These are phyloP conservation scores for Haemorhous mexicanus DNA, from an alignment of 2,113 vertebrate genomes.

Conservation along the genomic window DNA sequence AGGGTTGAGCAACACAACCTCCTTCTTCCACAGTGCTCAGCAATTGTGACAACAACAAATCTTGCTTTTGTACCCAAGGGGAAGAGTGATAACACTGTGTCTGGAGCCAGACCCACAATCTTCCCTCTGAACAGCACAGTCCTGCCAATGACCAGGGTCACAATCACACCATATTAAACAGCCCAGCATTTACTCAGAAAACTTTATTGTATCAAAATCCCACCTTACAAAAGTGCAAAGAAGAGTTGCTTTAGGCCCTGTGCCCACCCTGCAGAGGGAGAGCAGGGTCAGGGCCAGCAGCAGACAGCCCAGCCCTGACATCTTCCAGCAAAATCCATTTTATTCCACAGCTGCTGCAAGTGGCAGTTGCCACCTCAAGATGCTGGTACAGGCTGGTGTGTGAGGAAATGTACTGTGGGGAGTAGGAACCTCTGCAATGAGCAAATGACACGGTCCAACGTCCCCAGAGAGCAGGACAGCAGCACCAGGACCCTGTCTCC, in stretches of 20 bases:
- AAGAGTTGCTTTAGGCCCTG: constrained; percentile 13
- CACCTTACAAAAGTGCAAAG: constrained; percentile 45
- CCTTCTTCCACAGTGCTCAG: rapidly evolving
- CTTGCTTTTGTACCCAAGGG: background rate
- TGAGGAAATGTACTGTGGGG: background rate
- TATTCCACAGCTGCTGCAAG: rapidly evolving
- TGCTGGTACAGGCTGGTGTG: background rate
- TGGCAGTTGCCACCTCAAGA: background rate
- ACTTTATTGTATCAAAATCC: constrained; percentile 59
- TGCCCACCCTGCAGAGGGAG: background rate
- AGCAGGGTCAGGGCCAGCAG: background rate
- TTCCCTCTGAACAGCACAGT: background rate
- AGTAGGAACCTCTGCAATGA: background rate
- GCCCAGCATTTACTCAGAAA: constrained; percentile 40
- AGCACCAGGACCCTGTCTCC: background rate
- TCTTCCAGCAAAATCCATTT: background rate
- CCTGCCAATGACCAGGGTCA: background rate
- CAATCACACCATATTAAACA: background rate
- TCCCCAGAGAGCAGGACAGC: background rate
- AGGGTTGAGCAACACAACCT: rapidly evolving
- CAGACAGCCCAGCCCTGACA: background rate
- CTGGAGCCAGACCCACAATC: rapidly evolving
- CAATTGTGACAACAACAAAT: rapidly evolving
- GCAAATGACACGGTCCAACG: background rate
- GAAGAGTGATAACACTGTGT: background rate